phyloP scores from a whole-genome alignment of 2,888 invertebrate species.

The Andrena fulva region DNA sequence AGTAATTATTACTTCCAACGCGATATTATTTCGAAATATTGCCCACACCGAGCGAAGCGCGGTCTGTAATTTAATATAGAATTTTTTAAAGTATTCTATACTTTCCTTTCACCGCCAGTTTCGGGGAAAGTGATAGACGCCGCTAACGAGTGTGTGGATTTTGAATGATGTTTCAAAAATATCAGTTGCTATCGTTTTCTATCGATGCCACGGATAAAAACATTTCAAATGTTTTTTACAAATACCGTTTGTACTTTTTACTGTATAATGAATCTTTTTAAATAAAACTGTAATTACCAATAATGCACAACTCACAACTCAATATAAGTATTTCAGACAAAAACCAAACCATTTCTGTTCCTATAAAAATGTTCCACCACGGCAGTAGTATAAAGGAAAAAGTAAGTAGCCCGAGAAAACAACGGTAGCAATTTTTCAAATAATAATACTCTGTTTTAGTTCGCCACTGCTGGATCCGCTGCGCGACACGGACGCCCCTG shows the following conservation, averaged over 20 bases:
- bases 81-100: neutral
- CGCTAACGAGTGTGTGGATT: neutral
- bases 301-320: neutral
- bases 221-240: neutral
- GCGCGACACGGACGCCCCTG: conserved; percentile 4
- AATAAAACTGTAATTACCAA: conserved; percentile 21
- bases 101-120: neutral
- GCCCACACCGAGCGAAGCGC: neutral
- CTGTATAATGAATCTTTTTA: conserved; percentile 28
- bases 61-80: neutral
- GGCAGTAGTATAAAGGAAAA: conserved; percentile 11
- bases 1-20: conserved; percentile 4
- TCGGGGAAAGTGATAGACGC: neutral
- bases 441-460: conserved; percentile 60
- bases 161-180: neutral
- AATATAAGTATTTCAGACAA: neutral
- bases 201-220: neutral
- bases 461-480: conserved; percentile 45
- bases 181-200: neutral
- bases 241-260: conserved; percentile 29
- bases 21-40: neutral
- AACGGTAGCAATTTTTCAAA: conserved; percentile 6
- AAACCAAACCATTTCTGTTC: neutral
- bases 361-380: neutral
- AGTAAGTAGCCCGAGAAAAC: conserved; percentile 56